A percentile compares a stretch with the other conserved stretches of the same genome.
Evolutionary conservation across 2,797 vertebrate genomes (phyloP).

Genomic region (Spheniscus humboldti): DNA sequence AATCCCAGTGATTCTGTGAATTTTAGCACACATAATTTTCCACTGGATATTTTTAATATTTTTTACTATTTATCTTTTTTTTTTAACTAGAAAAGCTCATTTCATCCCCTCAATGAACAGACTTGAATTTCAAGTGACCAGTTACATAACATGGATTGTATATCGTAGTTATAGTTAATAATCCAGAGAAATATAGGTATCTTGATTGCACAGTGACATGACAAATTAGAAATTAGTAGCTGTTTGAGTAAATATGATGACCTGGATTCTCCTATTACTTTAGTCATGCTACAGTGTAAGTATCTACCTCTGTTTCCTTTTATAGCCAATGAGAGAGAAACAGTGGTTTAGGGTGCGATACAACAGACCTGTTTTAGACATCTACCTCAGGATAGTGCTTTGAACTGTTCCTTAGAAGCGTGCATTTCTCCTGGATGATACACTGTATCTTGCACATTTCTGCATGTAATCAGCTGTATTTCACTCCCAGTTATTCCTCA

Average conservation of each 20-base stretch:
- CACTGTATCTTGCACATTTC: background rate
- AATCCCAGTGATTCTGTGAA: background rate
- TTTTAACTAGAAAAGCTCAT: background rate
- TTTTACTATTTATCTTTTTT: background rate
- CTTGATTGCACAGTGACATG: background rate
- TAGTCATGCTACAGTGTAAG: background rate
- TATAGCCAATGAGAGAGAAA: background rate
- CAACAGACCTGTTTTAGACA: background rate
- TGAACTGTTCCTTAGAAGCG: background rate
- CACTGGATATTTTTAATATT: background rate
- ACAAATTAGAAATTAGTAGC: background rate
- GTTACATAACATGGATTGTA: fast-evolving
- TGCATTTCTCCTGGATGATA: background rate
- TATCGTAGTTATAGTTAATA: background rate
- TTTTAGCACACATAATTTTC: background rate
- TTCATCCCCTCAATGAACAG: background rate
- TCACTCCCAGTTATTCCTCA: background rate
- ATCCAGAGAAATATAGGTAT: background rate
- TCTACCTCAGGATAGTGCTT: background rate
- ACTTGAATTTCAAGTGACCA: background rate
- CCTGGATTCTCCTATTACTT: background rate
- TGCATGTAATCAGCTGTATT: background rate
- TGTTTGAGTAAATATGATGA: background rate
- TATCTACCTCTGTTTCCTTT: background rate
- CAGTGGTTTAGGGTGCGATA: background rate